These are phyloP conservation scores for Eilema sororculum DNA, from an alignment of 2,888 invertebrate species.

Conservation along the genomic window DNA sequence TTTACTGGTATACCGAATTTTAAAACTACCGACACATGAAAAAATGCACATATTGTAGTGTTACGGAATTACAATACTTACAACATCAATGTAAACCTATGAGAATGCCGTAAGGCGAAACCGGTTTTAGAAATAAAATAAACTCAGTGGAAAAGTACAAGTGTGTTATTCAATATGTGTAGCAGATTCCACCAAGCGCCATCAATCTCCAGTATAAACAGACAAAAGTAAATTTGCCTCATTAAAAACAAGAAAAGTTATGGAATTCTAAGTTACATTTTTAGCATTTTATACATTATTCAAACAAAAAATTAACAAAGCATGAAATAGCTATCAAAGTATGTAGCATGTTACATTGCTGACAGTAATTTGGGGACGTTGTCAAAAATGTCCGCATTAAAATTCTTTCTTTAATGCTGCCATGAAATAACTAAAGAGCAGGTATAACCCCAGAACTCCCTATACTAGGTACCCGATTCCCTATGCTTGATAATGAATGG, in stretches of 20 bases:
- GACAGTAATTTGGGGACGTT: slow-evolving; percentile 46
- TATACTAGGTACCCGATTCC: slow-evolving; percentile 63
- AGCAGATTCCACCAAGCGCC: no score
- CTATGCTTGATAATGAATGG: slow-evolving; percentile 41
- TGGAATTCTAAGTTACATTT: not conserved
- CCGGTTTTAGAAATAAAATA: no score
- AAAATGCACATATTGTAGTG: no score
- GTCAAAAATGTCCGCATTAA: slow-evolving; percentile 61
- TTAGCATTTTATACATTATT: not conserved
- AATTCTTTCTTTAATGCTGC: slow-evolving; percentile 60
- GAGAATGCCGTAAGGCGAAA: no score
- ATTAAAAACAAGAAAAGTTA: not conserved
- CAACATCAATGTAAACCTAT: no score
- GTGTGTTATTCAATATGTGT: no score
- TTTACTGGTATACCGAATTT: no score
- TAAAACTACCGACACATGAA: no score
- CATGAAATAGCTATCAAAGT: slow-evolving; percentile 13
- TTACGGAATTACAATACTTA: no score
- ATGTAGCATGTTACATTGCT: slow-evolving; percentile 26
- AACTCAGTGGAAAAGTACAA: no score
- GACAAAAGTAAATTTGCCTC: not conserved
- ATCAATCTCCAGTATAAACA: no score
- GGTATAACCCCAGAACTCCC: slow-evolving; percentile 69
- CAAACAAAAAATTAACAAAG: not conserved
- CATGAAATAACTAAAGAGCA: slow-evolving; percentile 68